phyloP scores from a whole-genome alignment of 2,888 invertebrate genomes.

The Drosophila tanythrix region DNA sequence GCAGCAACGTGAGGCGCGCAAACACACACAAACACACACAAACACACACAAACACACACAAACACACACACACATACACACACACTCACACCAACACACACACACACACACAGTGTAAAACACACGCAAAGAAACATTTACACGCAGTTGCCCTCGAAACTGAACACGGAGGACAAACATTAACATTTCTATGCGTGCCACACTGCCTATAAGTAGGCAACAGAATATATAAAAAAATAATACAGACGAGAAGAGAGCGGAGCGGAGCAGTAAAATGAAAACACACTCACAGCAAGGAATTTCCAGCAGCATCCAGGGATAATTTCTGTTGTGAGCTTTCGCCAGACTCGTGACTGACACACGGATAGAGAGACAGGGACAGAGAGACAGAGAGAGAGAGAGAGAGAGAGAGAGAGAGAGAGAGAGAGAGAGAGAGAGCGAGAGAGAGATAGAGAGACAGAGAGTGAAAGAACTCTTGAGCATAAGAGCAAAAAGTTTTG shows the following conservation, averaged over 20 bases:
- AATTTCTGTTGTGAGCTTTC: slow-evolving; percentile 74
- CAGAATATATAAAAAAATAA: slow-evolving; percentile 22
- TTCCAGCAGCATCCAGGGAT: slow-evolving; percentile 80
- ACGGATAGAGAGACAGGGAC: neutral
- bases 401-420: neutral
- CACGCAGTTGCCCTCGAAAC: slow-evolving; percentile 58
- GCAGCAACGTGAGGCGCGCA: slow-evolving; percentile 22
- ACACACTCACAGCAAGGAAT: slow-evolving; percentile 44
- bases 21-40: slow-evolving; percentile 10
- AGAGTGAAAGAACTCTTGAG: slow-evolving; percentile 7
- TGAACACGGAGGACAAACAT: slow-evolving; percentile 68
- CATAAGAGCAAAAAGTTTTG: neutral
- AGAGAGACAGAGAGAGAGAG: neutral
- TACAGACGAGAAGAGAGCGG: neutral
- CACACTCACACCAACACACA: slow-evolving; percentile 15
- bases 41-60: neutral
- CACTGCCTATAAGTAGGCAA: slow-evolving; percentile 69
- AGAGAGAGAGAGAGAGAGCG: slow-evolving; percentile 8
- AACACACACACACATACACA: neutral
- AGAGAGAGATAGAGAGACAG: slow-evolving; percentile 3
- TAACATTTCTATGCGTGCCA: slow-evolving; percentile 76
- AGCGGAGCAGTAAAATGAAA: slow-evolving; percentile 6
- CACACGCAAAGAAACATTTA: slow-evolving; percentile 11
- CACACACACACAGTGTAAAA: slow-evolving; percentile 8
- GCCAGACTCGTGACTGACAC: slow-evolving; percentile 54